A percentile compares a stretch with the other conserved stretches of the same genome.
These are phyloP conservation scores for Manis javanica DNA, from an alignment of 2,797 vertebrate genomes.

Conservation along the genomic window DNA sequence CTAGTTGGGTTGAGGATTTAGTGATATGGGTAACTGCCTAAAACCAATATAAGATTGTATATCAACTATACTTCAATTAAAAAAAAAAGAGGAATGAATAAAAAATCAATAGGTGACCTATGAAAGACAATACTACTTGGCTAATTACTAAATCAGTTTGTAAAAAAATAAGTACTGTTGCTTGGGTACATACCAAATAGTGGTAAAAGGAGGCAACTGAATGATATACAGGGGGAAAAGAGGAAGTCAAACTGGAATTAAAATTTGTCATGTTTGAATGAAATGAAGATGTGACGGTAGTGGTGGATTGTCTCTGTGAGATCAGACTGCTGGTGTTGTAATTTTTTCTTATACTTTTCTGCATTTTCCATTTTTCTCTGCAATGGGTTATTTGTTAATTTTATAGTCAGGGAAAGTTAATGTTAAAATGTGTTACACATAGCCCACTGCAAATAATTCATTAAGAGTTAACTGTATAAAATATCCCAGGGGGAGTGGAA, in stretches of 20 bases:
- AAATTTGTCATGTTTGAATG: not conserved
- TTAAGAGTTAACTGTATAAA: constrained; percentile 29
- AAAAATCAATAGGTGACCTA: not conserved
- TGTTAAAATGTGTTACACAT: constrained; percentile 31
- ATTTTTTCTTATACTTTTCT: constrained; percentile 17
- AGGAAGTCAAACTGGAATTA: not conserved
- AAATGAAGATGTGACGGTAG: not conserved
- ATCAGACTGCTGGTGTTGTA: not conserved
- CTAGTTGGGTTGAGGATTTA: too few species aligned
- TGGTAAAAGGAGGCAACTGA: not conserved
- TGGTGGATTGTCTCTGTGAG: not conserved
- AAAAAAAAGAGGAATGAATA: not conserved
- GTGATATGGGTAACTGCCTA: too few species aligned
- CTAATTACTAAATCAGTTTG: constrained; percentile 54
- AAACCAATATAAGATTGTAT: too few species aligned
- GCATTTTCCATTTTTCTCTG: not conserved
- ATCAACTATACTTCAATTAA: too few species aligned
- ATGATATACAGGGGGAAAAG: not conserved
- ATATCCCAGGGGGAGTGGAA: constrained; percentile 10
- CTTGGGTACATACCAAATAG: constrained; percentile 10
- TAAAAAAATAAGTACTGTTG: constrained; percentile 42
- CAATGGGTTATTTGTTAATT: not conserved
- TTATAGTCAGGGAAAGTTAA: constrained; percentile 5
- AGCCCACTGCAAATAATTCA: constrained; percentile 15
- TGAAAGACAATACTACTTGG: constrained; percentile 5